These are phyloP conservation scores for Pomacea canaliculata DNA, from an alignment of 2,888 invertebrate genomes.

Conservation along the genomic window DNA sequence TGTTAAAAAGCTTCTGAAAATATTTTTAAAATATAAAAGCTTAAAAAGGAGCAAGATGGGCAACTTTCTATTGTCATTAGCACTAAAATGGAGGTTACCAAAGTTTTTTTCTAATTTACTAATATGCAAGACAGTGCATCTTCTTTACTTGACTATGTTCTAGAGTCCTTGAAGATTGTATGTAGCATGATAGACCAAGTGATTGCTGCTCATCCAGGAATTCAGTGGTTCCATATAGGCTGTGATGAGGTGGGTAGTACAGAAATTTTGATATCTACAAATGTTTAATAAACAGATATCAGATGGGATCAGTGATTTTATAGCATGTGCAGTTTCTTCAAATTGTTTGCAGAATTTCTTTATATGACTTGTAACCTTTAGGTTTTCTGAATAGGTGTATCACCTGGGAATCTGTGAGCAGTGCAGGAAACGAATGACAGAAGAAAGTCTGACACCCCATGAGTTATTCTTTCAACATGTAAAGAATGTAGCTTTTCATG, in stretches of 20 bases:
- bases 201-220: conserved; percentile 76
- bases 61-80: no score
- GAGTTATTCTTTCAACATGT: conserved; percentile 67
- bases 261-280: not conserved
- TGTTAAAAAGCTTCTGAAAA: no score
- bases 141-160: no score
- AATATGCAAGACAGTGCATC: no score
- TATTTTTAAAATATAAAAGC: no score
- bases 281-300: not conserved
- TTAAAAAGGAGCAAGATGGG: no score
- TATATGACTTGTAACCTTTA: not conserved
- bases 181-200: conserved; percentile 80
- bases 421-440: conserved; percentile 62
- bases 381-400: conserved; percentile 73
- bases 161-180: conserved; percentile 74
- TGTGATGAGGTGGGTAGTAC: conserved; percentile 78
- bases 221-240: conserved; percentile 81
- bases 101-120: no score
- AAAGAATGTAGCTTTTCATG: conserved; percentile 71
- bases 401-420: conserved; percentile 72
- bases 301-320: no score
- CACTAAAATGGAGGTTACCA: no score
- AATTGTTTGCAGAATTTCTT: not conserved
- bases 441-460: conserved; percentile 57
- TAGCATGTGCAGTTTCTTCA: no score